phyloP scores from a whole-genome alignment of 2,113 vertebrate species.

The Corynorhinus townsendii region DNA sequence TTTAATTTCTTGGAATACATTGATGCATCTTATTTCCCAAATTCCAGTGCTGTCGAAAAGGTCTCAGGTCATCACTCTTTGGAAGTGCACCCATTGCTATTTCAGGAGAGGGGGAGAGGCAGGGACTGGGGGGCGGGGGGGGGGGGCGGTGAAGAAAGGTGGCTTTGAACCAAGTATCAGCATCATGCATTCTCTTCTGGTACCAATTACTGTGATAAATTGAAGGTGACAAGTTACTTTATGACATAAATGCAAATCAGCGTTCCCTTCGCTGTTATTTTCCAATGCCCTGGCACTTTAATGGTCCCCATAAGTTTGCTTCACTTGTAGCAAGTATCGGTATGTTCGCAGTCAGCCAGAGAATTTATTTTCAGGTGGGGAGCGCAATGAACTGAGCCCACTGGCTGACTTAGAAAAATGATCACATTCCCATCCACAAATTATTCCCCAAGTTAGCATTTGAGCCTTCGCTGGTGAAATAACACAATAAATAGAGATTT shows the following conservation, averaged over 20 bases:
- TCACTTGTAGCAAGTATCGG: constrained; percentile 63
- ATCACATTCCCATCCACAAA: constrained; percentile 55
- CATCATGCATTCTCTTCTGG: constrained; percentile 70
- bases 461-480: constrained; percentile 73
- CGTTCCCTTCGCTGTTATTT: constrained; percentile 73
- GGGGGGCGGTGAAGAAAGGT: constrained; percentile 57
- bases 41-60: not conserved
- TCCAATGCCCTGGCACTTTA: constrained; percentile 74
- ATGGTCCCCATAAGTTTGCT: constrained; percentile 71
- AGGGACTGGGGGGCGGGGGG: not conserved
- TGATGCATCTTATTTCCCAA: not conserved
- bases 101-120: constrained; percentile 21
- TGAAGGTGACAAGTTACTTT: constrained; percentile 66
- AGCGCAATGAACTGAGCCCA: constrained; percentile 68
- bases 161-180: constrained; percentile 61
- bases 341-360: constrained; percentile 68
- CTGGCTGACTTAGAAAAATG: constrained; percentile 73
- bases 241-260: constrained; percentile 74
- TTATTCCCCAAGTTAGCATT: constrained; percentile 78
- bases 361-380: constrained; percentile 76
- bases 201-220: constrained; percentile 64
- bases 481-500: constrained; percentile 74
- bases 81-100: not conserved
- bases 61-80: not conserved
- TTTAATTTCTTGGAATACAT: not conserved